These are phyloP conservation scores for Leguminivora glycinivorella DNA, from an alignment of 1,140 invertebrate genomes.

Conservation along the genomic window DNA sequence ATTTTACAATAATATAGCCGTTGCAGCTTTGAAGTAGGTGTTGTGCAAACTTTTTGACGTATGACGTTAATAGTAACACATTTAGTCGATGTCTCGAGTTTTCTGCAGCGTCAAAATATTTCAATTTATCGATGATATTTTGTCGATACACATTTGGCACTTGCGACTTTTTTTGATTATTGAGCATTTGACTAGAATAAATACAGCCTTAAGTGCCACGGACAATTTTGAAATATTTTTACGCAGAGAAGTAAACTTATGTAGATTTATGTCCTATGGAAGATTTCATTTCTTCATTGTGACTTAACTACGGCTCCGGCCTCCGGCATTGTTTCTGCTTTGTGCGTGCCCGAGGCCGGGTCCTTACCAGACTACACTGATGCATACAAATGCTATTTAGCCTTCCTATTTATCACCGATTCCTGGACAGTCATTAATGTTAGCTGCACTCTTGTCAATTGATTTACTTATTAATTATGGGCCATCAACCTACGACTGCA, in stretches of 20 bases:
- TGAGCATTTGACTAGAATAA: conserved; percentile 67
- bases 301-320: conserved; percentile 72
- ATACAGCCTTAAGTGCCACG: conserved; percentile 43
- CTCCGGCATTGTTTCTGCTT: conserved; percentile 45
- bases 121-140: conserved; percentile 42
- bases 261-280: conserved; percentile 75
- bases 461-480: conserved; percentile 77
- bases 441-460: conserved; percentile 66
- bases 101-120: conserved; percentile 51
- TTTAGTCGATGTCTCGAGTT: conserved; percentile 76
- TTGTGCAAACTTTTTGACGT: conserved; percentile 65
- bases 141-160: conserved; percentile 18
- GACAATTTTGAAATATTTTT: conserved; percentile 53
- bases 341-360: conserved; percentile 54
- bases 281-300: conserved; percentile 73
- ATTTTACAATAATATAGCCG: conserved; percentile 67
- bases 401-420: conserved; percentile 48
- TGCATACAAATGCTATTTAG: conserved; percentile 31
- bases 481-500: conserved; percentile 63
- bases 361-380: conserved; percentile 34
- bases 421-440: conserved; percentile 60
- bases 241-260: conserved; percentile 61
- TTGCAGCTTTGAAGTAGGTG: conserved; percentile 54
- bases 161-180: conserved; percentile 50
- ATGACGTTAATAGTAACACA: conserved; percentile 74